Conservation (phyloP, 2,113 vertebrate species). For the Odontesthes bonariensis region DNA sequence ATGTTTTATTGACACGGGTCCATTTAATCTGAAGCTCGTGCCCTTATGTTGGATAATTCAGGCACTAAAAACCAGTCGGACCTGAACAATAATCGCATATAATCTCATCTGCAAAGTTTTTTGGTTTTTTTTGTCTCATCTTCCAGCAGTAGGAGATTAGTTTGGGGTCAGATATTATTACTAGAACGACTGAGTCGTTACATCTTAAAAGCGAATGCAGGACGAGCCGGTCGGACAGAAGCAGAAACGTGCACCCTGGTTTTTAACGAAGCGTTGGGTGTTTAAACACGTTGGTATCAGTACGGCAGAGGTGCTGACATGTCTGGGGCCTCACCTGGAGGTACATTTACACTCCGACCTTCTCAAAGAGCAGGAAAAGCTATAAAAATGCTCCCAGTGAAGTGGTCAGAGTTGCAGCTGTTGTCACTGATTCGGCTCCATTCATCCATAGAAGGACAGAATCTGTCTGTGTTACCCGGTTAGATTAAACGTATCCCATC, state of each 20-base stretch:
- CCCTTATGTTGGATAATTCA: constrained; percentile 26
- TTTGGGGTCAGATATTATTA: constrained; percentile 35
- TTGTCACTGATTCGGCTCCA: neutral
- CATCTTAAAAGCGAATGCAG: too few relatives aligned
- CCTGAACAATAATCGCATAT: constrained; percentile 47
- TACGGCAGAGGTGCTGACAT: neutral
- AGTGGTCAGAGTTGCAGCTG: neutral
- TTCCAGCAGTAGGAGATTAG: neutral
- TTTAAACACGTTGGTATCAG: neutral
- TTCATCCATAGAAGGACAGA: neutral
- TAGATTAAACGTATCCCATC: too few relatives aligned
- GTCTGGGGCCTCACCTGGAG: neutral
- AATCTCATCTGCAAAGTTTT: constrained; percentile 41
- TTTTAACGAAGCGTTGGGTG: constrained; percentile 12
- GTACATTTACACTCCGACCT: too few relatives aligned
- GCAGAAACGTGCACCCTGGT: neutral
- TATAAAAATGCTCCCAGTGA: rapidly evolving
- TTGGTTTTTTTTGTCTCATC: neutral
- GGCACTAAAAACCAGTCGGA: constrained; percentile 31
- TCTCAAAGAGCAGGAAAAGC: too few relatives aligned
- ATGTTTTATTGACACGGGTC: neutral
- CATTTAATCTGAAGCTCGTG: constrained; percentile 16
- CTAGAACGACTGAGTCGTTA: constrained; percentile 37
- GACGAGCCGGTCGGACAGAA: constrained; percentile 21
- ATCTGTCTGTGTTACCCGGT: too few relatives aligned